Evolutionary conservation across 2,797 vertebrate species (phyloP), one percentile per base, ranked within the genome.

Genomic region (Tenualosa thibaudeaui): DNA sequence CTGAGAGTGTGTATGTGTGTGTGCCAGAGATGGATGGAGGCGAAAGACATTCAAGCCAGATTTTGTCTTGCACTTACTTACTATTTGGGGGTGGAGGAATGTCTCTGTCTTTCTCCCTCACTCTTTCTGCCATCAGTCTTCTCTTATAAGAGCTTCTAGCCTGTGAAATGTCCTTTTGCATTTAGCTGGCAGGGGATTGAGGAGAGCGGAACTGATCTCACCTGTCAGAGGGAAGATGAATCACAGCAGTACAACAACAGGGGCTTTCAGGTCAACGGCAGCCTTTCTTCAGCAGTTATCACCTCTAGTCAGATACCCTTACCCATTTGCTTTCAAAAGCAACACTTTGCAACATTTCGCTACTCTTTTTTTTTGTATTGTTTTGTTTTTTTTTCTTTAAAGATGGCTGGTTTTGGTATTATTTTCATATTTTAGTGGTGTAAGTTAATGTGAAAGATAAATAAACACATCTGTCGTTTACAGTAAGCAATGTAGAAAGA

Each of bases 131-230:
- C 81, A 68, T 82, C 46, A 82, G 60, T 81, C 37, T 81, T 82
- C 26, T 49, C 17, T 51, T 53, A 82, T 37, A 60, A 40, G 60
- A 85, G 81, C 65, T 81, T 82, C 84, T 65, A 60, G 58, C 68
- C 58, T 68, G 84, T 65, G 81, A 85, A 85, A 82, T 71, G 81
- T 85, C 81, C 84, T 81, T 31, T 54, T 82, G 84, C 81, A 82
- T 85, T 85, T 85, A 82, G 81, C 51, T 53, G 22, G 62, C 49
- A 51, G 58, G 58, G 84, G 81, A 85, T 78, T 40, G 81, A 82
- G 58, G 81, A 54, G 84, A 85, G 84, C 53, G 84, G 46, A 85
- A 81, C 81, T 82, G 84, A 85, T 82, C 84, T 81, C 81, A 81
- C 81, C 84, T 82, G 81, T 50, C 81, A 65, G 81, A n/a, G 81